A percentile compares a stretch with the other conserved stretches of the same genome.
These are phyloP conservation scores for Lasioglossum calceatum DNA, from an alignment of 2,888 invertebrate genomes.

Conservation along the genomic window DNA sequence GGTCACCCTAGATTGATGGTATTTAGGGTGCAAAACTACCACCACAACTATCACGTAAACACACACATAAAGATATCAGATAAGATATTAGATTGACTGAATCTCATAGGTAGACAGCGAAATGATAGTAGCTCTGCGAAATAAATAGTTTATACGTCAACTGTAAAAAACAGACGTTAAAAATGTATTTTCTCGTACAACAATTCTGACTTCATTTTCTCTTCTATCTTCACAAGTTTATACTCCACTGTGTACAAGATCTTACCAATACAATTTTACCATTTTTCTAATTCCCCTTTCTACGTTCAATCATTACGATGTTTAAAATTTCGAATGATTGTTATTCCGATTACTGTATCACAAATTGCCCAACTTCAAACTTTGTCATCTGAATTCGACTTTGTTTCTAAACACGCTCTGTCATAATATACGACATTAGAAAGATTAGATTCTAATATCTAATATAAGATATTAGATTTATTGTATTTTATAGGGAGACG, in stretches of 20 bases:
- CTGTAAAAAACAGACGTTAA: not conserved
- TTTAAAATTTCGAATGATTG: not conserved
- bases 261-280: not conserved
- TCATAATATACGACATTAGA: too few relatives aligned
- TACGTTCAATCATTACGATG: not conserved
- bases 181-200: not conserved
- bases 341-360: not conserved
- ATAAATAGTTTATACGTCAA: not conserved
- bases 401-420: not conserved
- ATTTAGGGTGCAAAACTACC: not conserved
- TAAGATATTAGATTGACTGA: not conserved
- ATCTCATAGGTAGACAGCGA: not conserved
- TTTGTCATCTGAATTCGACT: not conserved
- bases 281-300: not conserved
- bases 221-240: not conserved
- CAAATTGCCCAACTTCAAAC: not conserved
- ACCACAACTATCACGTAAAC: not conserved
- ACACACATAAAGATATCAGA: not conserved
- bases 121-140: too few relatives aligned
- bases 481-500: too few relatives aligned
- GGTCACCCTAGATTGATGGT: not conserved
- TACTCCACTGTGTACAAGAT: not conserved
- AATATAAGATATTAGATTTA: too few relatives aligned
- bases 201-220: not conserved
- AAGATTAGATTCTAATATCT: too few relatives aligned